Evolutionary conservation across 2,797 vertebrate genomes (phyloP), one percentile per base, ranked within the genome.

Genomic region (Nannoperca australis): DNA sequence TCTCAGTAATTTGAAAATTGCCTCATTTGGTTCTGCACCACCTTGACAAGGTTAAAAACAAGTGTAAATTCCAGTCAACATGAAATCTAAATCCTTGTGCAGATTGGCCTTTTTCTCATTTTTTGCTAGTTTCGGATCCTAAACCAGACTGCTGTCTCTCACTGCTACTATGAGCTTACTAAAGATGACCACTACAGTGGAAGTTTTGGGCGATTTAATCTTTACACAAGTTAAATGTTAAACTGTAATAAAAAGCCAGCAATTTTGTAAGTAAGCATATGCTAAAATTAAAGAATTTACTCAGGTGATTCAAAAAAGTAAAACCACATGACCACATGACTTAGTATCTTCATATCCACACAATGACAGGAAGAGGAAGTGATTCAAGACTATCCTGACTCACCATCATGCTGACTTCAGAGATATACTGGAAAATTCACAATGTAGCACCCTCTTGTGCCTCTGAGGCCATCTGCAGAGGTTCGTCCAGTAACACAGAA

Each of bases 391-490:
- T 62, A 14, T 45, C 50, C 5, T 30, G 34, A 77, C 56, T 45
- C 66, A 75, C 53, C 47, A 5, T 44, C 65, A 20, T 24, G 45
- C 65, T 71, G 70, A 70, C 60, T 64, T 65, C 24, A 47, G 42
- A 42, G 38, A 5, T 73, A 20, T 2, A 61, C 32, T 73, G 27
- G 17, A 53, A 27, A 67, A 68, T 22, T 42, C 54, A 50, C 13
- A 10, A 74, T 74, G 79, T 79, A 84, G 77, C 79, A 54, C 49
- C 47, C 45, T 65, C 49, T 69, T 40, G 71, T 73, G 68, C 68
- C 60, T 74, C 51, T 56, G 45, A 63, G 40, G 76, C 40, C 24
- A 74, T n/a, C 66, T 66, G 49, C 49, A 72, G 74, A 78, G 70
- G 66, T 58, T 55, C 12, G 15, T 34, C 34, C 4, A 7, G n/a